Evolutionary conservation across 2,113 vertebrate species (phyloP).

Genomic region (Cephalopholis sonnerati): DNA sequence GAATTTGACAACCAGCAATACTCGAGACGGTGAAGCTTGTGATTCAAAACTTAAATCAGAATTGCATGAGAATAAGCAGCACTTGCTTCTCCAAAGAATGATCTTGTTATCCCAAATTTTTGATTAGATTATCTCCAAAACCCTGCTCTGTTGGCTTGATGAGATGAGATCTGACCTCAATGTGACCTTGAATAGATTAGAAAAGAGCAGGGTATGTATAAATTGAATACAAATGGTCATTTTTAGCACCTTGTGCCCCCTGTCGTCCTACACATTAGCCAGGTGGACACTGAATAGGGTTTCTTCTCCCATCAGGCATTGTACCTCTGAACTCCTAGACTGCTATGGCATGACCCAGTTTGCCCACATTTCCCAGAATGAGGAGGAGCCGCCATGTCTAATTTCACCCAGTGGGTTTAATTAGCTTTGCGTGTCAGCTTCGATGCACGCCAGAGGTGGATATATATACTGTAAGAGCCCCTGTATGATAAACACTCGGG

Average conservation of each 20-base stretch:
- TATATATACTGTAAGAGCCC: conserved; percentile 30
- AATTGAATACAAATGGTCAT: not conserved
- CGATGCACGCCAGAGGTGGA: conserved; percentile 21
- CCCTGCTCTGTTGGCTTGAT: not conserved
- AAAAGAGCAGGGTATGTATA: not conserved
- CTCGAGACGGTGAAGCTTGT: not conserved
- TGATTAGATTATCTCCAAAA: not conserved
- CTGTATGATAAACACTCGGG: conserved; percentile 37
- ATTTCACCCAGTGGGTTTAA: conserved; percentile 50
- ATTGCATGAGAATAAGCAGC: not conserved
- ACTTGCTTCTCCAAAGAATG: not conserved
- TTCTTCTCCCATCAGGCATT: conserved; percentile 22
- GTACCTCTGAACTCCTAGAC: conserved; percentile 15
- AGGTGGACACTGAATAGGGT: not conserved
- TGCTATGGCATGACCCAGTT: conserved; percentile 44
- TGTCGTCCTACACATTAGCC: not conserved
- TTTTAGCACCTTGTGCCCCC: not conserved
- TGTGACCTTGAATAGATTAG: not conserved
- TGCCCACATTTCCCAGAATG: conserved; percentile 57
- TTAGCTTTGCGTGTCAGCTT: conserved; percentile 40
- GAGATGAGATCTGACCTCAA: not conserved
- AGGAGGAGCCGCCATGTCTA: conserved; percentile 40
- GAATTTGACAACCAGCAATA: not conserved
- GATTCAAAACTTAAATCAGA: not conserved
- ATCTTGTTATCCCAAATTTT: conserved; percentile 1